Conservation (phyloP, 1,140 invertebrate genomes). For the Cydia splendana region DNA sequence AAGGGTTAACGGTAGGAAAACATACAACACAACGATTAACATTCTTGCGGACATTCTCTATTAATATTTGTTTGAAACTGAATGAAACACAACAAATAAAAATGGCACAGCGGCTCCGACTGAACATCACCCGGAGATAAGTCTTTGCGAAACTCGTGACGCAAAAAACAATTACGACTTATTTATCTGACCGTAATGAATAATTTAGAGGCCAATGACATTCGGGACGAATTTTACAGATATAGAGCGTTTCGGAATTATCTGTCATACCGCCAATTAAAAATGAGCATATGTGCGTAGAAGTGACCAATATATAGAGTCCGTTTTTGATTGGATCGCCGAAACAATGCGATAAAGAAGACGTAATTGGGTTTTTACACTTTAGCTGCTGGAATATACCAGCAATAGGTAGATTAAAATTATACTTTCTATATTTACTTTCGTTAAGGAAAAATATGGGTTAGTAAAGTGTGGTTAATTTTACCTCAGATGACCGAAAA, state of each 20-base stretch:
- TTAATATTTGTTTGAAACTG: slow-evolving; percentile 40
- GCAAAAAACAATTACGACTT: slow-evolving; percentile 44
- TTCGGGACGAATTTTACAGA: slow-evolving; percentile 4
- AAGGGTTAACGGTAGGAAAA: slow-evolving; percentile 37
- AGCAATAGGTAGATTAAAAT: neutral
- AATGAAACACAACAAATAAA: slow-evolving; percentile 49
- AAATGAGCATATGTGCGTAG: neutral
- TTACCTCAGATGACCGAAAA: no score
- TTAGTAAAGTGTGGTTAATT: no score
- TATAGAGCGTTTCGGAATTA: slow-evolving; percentile 22
- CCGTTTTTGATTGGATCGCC: neutral
- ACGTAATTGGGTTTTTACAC: neutral
- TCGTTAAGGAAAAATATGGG: no score
- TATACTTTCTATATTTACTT: no score
- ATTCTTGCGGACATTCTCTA: slow-evolving; percentile 44
- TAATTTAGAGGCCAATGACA: slow-evolving; percentile 56
- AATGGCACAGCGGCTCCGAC: slow-evolving; percentile 47
- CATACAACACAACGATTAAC: slow-evolving; percentile 40
- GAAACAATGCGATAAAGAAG: neutral
- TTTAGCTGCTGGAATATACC: neutral
- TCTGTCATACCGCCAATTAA: slow-evolving; percentile 12
- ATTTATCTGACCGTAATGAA: slow-evolving; percentile 48
- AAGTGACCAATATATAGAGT: neutral
- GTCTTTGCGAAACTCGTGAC: slow-evolving; percentile 47
- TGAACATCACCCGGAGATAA: slow-evolving; percentile 63